Evolutionary conservation across 2,113 vertebrate genomes (phyloP), one percentile per base, ranked within the genome.

Genomic region (Petrocephalus zakoni): DNA sequence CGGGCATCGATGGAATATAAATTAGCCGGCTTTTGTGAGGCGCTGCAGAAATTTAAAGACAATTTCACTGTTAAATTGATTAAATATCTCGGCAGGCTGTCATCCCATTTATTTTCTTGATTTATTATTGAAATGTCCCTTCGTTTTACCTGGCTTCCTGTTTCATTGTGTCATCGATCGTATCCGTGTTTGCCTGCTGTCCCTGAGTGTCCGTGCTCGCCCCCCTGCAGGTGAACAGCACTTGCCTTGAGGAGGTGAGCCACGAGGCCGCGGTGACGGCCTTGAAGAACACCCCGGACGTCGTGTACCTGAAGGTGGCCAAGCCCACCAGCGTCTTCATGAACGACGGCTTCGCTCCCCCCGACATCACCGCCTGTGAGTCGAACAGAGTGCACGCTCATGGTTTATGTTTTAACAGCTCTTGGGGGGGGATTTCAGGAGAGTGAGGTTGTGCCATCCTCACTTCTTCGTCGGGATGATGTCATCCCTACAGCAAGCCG

Each of bases 211-310:
- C 11, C 34, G 0, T 5, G 15, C n/a, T 90, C 90, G 2, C 34
- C 17, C 8, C 47, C 9, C 7, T 89, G 88, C 90, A 99, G 98
- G 98, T 99, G 89, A 99, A 99, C 93, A 96, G 94, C 53, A 95
- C 95, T 55, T 97, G 97, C 87, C 96, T 99, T 93, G 98, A 99
- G 95, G 98, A 99, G 94, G 98, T 99, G 94, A 97, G 95, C 93
- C 98, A 99, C 56, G 98, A 99, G 94, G 97, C 98, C 92, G 98
- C 98, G 88, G 98, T 99, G 94, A 98, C 97, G 89, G 98, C 98
- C 95, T 96, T 99, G 96, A 99, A 99, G 94, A 99, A 99, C 91
- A 99, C 98, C 9, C 97, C 97, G 11, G 98, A 99, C 88, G 98
- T 98, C 91, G 98, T 99, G 89, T 98, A 97, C 94, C 93, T 99